Evolutionary conservation across 2,888 invertebrate species (phyloP).

Genomic region (Anoplius nigerrimus): DNA sequence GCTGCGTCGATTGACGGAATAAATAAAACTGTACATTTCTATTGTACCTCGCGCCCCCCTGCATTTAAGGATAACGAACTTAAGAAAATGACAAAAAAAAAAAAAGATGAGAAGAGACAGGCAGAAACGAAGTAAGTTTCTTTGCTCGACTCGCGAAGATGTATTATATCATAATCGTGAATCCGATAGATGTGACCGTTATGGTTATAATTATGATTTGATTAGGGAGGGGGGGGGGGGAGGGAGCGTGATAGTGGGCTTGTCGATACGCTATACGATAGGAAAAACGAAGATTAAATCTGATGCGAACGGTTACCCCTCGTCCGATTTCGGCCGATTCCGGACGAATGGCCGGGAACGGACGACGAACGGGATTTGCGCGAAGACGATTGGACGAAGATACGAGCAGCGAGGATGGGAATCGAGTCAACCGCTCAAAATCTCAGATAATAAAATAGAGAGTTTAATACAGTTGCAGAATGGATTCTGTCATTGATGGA

Average conservation of each 20-base stretch:
- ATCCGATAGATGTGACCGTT: too few species aligned
- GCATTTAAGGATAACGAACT: constrained; percentile 13
- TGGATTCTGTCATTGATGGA: constrained; percentile 7
- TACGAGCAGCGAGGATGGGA: background rate
- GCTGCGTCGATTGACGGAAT: too few species aligned
- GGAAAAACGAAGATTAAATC: too few species aligned
- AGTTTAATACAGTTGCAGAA: constrained; percentile 68
- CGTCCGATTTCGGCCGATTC: constrained; percentile 1
- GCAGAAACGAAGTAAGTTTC: background rate
- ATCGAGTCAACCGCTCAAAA: constrained; percentile 65
- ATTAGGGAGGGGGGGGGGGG: too few species aligned
- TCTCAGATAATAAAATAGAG: constrained; percentile 72
- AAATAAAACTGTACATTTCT: constrained; percentile 47
- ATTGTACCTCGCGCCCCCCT: constrained; percentile 52
- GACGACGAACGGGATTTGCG: background rate
- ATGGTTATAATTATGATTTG: too few species aligned
- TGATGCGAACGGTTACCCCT: constrained; percentile 1
- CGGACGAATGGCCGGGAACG: background rate
- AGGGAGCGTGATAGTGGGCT: too few species aligned
- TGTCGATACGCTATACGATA: too few species aligned
- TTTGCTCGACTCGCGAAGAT: constrained; percentile 3
- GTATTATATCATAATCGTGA: background rate
- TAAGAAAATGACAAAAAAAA: constrained; percentile 13
- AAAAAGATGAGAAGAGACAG: constrained; percentile 24
- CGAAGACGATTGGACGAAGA: constrained; percentile 1